phyloP scores from a whole-genome alignment of 2,797 vertebrate species.

The Falco berigora region DNA sequence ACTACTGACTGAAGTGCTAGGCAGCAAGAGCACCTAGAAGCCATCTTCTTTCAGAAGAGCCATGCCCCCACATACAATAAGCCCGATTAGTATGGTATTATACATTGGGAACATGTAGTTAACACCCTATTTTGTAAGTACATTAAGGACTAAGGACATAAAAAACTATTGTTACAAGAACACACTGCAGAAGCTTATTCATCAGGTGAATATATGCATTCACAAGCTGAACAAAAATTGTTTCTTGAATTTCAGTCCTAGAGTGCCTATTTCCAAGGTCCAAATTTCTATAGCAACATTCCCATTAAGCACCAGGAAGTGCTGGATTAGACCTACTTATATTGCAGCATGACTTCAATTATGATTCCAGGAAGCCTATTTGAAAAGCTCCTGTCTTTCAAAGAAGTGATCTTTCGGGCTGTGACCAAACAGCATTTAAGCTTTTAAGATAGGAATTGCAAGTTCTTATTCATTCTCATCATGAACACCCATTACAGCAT shows the following conservation, averaged over 20 bases:
- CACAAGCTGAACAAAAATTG: not conserved
- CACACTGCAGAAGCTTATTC: not conserved
- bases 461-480: not conserved
- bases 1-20: not conserved
- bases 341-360: slow-evolving; percentile 6
- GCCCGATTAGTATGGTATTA: not conserved
- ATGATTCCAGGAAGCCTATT: slow-evolving; percentile 34
- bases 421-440: slow-evolving; percentile 1
- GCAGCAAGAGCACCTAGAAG: not conserved
- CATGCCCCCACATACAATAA: not conserved
- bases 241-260: not conserved
- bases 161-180: not conserved
- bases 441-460: not conserved
- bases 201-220: not conserved
- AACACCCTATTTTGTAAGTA: not conserved
- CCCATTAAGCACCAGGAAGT: slow-evolving; percentile 20
- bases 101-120: not conserved
- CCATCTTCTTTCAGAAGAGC: not conserved
- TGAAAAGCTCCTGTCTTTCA: slow-evolving; percentile 20
- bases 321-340: slow-evolving; percentile 4
- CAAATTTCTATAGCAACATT: slow-evolving; percentile 55
- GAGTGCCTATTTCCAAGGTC: not conserved
- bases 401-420: not conserved
- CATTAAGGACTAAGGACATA: not conserved
- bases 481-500: not conserved